phyloP scores from a whole-genome alignment of 2,888 invertebrate genomes.

The Pasiphila rectangulata region DNA sequence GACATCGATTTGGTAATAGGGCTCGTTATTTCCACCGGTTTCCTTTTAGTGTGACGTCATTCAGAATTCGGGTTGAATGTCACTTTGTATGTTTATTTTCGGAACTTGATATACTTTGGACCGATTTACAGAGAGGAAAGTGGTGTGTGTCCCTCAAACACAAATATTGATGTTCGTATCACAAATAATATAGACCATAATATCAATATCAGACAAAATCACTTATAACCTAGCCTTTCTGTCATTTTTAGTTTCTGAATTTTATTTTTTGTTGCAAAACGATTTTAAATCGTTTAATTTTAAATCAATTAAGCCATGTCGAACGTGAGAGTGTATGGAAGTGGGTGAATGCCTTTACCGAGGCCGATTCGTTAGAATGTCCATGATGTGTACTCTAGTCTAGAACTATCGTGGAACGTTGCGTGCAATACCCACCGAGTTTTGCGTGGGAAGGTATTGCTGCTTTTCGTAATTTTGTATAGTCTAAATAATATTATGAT shows the following conservation, averaged over 20 bases:
- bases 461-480: constrained; percentile 30
- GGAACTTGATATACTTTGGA: constrained; percentile 15
- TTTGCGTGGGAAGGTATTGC: constrained; percentile 50
- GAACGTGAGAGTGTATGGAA: constrained; percentile 26
- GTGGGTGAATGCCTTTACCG: constrained; percentile 48
- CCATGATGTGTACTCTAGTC: constrained; percentile 17
- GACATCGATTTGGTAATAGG: constrained; percentile 34
- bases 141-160: constrained; percentile 1
- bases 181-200: not conserved
- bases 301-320: constrained; percentile 4
- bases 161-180: not conserved
- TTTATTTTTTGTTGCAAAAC: constrained; percentile 6
- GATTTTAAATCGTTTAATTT: constrained; percentile 1
- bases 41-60: constrained; percentile 34
- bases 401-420: constrained; percentile 32
- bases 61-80: constrained; percentile 32
- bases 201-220: not conserved
- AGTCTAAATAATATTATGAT: constrained; percentile 35
- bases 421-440: constrained; percentile 40
- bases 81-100: constrained; percentile 27
- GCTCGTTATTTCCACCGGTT: constrained; percentile 28
- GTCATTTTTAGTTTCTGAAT: no score
- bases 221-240: no score
- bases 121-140: constrained; percentile 4
- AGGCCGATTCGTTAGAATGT: constrained; percentile 50